phyloP scores from a whole-genome alignment of 2,113 vertebrate species.

The Cephalopholis sonnerati region DNA sequence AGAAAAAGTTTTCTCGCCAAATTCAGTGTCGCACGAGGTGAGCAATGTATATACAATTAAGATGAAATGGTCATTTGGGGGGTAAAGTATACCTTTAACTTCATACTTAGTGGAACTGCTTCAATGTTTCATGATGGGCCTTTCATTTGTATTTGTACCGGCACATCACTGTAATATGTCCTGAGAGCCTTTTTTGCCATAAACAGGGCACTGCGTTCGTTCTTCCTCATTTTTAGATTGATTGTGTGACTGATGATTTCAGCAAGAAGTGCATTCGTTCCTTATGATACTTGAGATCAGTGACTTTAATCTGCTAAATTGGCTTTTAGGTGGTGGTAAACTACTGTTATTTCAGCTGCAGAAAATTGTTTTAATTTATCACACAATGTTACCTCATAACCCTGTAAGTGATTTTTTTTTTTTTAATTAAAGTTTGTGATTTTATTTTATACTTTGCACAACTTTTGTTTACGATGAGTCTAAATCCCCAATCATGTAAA shows the following conservation, averaged over 20 bases:
- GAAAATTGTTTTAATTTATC: background rate
- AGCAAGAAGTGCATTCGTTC: background rate
- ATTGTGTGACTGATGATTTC: background rate
- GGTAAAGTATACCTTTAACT: background rate
- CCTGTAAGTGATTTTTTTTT: no score
- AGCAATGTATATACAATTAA: no score
- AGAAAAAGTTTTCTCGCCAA: no score
- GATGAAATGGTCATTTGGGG: no score
- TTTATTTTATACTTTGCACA: background rate
- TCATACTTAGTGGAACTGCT: background rate
- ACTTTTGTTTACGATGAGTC: conserved; percentile 2
- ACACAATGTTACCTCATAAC: background rate
- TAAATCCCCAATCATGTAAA: conserved; percentile 9
- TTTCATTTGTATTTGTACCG: conserved; percentile 13
- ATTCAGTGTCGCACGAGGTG: no score
- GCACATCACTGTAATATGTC: background rate
- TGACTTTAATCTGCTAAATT: background rate
- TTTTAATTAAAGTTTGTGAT: background rate
- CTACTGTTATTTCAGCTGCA: background rate
- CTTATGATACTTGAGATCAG: background rate
- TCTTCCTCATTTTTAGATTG: background rate
- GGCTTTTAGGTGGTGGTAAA: background rate
- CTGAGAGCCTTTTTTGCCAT: background rate
- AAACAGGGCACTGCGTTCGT: background rate
- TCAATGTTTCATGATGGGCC: background rate